Conservation (phyloP, 2,888 invertebrate species). For the Mallateleia sp. region DNA sequence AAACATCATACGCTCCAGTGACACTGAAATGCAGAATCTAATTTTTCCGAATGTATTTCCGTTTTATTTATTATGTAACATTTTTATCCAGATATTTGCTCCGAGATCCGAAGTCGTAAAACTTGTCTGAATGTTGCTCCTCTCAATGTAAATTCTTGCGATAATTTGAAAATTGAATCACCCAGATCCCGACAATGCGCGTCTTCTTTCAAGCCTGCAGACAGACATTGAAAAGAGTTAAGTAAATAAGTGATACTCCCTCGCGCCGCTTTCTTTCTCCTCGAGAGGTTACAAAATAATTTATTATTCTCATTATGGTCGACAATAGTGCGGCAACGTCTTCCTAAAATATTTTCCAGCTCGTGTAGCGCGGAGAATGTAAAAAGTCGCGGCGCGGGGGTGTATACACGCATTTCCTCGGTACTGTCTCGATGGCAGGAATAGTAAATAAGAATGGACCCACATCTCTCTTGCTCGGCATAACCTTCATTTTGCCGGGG, state of each 20-base stretch:
- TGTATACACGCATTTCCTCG: constrained; percentile 29
- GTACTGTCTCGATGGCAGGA: constrained; percentile 70
- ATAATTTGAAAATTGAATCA: not conserved
- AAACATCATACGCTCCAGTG: too few relatives aligned
- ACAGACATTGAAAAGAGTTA: constrained; percentile 55
- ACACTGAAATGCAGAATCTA: too few relatives aligned
- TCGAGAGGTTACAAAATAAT: constrained; percentile 66
- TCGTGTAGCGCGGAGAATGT: constrained; percentile 34
- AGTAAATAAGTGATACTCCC: constrained; percentile 62
- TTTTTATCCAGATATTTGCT: too few relatives aligned
- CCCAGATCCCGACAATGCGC: not conserved
- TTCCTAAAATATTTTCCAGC: constrained; percentile 62
- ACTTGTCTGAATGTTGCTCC: too few relatives aligned
- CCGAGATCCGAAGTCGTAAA: too few relatives aligned
- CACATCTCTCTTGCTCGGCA: constrained; percentile 81
- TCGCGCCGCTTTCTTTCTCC: constrained; percentile 8
- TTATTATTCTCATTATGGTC: constrained; percentile 72
- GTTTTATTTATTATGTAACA: too few relatives aligned
- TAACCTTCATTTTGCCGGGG: constrained; percentile 85
- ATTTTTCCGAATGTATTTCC: too few relatives aligned
- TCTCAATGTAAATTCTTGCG: not conserved
- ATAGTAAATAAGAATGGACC: constrained; percentile 86
- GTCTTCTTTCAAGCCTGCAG: not conserved
- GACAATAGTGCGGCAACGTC: constrained; percentile 59
- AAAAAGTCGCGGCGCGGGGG: constrained; percentile 49